phyloP scores from a whole-genome alignment of 2,888 invertebrate species.

The Monoplex corrugatus region DNA sequence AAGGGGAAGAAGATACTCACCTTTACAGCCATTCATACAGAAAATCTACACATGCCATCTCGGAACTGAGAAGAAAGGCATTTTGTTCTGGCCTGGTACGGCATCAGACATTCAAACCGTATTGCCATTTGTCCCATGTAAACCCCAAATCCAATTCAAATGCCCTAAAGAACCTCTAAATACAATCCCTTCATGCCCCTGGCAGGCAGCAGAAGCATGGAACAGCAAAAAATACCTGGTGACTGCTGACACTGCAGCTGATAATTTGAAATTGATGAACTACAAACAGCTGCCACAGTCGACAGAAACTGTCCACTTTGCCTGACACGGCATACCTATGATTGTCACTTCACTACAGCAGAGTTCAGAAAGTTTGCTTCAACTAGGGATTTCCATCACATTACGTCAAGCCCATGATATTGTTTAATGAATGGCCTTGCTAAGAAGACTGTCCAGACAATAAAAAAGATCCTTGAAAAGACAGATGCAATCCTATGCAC shows the following conservation, averaged over 20 bases:
- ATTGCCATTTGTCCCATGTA: slow-evolving; percentile 1
- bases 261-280: slow-evolving; percentile 24
- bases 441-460: slow-evolving; percentile 20
- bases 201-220: background rate
- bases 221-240: slow-evolving; percentile 1
- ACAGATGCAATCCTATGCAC: background rate
- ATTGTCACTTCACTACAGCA: background rate
- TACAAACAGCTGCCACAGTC: background rate
- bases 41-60: background rate
- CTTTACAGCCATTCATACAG: background rate
- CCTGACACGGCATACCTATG: slow-evolving; percentile 40
- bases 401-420: background rate
- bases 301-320: slow-evolving; percentile 38
- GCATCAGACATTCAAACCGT: background rate
- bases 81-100: slow-evolving; percentile 36
- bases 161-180: slow-evolving; percentile 23
- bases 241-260: background rate
- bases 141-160: background rate
- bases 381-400: background rate
- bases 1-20: slow-evolving; percentile 23
- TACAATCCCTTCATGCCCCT: background rate
- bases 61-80: background rate
- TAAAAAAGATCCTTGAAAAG: background rate
- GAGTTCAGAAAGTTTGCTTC: slow-evolving; percentile 7
- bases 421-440: background rate